phyloP scores from a whole-genome alignment of 2,113 vertebrate genomes.

The Ramphastos sulfuratus region DNA sequence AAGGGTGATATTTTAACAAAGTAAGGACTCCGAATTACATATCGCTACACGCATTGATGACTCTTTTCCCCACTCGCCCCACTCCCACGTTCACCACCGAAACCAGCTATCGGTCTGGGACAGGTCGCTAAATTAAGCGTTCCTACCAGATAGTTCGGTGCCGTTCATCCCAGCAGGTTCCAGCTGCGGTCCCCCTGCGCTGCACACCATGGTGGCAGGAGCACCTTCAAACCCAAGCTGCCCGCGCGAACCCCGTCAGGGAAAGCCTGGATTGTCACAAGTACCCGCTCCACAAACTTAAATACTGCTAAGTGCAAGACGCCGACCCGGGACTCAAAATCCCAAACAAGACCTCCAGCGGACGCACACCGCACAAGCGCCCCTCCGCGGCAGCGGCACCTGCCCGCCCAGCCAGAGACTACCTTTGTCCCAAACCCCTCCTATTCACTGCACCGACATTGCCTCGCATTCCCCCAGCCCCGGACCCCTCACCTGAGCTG shows the following conservation, averaged over 20 bases:
- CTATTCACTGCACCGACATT: background rate
- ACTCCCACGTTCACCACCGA: fast-evolving
- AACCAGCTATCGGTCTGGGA: background rate
- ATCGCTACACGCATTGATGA: background rate
- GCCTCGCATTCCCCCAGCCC: background rate
- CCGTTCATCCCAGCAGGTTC: fast-evolving
- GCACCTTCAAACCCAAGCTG: too few species aligned
- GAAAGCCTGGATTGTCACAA: fast-evolving
- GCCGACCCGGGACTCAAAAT: background rate
- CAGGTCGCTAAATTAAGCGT: background rate
- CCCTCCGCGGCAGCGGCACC: too few species aligned
- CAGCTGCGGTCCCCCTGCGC: fast-evolving
- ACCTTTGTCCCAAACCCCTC: too few species aligned
- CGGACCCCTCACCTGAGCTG: background rate
- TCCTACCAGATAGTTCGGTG: fast-evolving
- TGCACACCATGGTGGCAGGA: fast-evolving
- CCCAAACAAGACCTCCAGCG: background rate
- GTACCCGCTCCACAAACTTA: background rate
- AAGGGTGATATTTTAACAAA: background rate
- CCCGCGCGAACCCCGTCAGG: background rate
- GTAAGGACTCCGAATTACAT: fast-evolving
- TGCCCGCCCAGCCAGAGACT: too few species aligned
- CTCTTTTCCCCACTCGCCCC: background rate
- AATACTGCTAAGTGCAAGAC: background rate
- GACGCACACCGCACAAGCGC: background rate